phyloP scores from a whole-genome alignment of 2,113 vertebrate species.

The Triplophysa siluroides region DNA sequence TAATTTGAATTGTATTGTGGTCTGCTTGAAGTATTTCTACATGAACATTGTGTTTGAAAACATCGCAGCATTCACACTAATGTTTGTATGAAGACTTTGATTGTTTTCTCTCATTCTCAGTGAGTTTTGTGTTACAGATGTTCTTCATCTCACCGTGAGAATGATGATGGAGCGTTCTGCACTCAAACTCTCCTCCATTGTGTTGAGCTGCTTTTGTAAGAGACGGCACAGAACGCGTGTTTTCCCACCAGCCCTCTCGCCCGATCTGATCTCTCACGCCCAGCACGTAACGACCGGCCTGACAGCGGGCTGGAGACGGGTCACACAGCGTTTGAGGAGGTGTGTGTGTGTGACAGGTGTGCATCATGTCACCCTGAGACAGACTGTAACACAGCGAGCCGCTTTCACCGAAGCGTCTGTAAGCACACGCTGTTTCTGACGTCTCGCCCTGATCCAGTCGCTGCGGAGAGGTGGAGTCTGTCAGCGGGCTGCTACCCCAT shows the following conservation, averaged over 20 bases:
- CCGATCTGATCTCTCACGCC: constrained; percentile 78
- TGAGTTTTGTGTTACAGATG: neutral
- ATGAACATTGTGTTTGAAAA: too few relatives aligned
- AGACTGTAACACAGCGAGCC: constrained; percentile 81
- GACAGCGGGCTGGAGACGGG: constrained; percentile 82
- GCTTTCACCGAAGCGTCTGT: constrained; percentile 83
- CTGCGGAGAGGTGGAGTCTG: constrained; percentile 87
- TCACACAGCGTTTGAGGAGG: constrained; percentile 68
- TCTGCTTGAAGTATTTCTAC: too few relatives aligned
- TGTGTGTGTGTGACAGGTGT: constrained; percentile 67
- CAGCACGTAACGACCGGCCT: constrained; percentile 90
- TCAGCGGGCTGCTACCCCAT: constrained; percentile 91
- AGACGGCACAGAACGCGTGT: constrained; percentile 75
- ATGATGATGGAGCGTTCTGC: constrained; percentile 82
- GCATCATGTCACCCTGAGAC: constrained; percentile 77
- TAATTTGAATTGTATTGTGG: too few relatives aligned
- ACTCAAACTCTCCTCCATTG: constrained; percentile 81
- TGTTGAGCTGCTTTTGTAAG: constrained; percentile 83
- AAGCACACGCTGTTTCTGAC: constrained; percentile 83
- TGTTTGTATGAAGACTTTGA: too few relatives aligned
- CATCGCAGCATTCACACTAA: neutral
- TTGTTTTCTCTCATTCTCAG: too few relatives aligned
- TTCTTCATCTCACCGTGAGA: constrained; percentile 62
- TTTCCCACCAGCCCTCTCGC: constrained; percentile 87
- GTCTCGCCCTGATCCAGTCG: constrained; percentile 82